Base-by-base conservation (phyloP, 2,888 invertebrate genomes). In the Teleogryllus oceanicus region DNA sequence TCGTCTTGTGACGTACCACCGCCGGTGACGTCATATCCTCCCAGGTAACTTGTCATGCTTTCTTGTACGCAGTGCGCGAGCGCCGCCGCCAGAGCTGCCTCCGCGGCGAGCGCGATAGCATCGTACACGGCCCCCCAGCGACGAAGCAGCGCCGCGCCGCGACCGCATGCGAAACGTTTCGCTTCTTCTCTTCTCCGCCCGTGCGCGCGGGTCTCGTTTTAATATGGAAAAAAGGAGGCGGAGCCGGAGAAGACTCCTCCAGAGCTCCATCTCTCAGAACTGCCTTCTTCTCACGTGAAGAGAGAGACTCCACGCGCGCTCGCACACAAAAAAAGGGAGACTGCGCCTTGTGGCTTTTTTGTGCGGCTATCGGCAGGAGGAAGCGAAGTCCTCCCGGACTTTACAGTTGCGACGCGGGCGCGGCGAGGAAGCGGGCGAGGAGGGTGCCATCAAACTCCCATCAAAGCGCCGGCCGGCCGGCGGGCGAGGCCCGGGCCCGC, bases 51-150 rank as follows among this genome's bases (percentile, higher is more conserved):
- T 62, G 62, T 13, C 62, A 62, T 62, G 62, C 62, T 62, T 62
- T 62, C 62, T 62, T 62, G 62, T 62, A 62, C 62, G 62, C 62
- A 16, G 62, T 62, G 62, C 62, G 62, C 62, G 62, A n/a, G 62
- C 62, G 16, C 62, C 62, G 62, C 62, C 62, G 62, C 62, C 5
- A 11, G 62, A 11, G n/a, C n/a, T 13, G 13, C 62, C 16, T 62
- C 13, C 4, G 13, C 62, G 62, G 13, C n/a, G 62, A n/a, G 62
- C 62, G 62, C 62, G 62, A 62, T 62, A 62, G 62, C 62, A 62
- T 62, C 62, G 62, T 18, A 62, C 62, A 62, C 16, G 16, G 62
- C 62, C n/a, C 62, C 37, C 16, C 62, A 18, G 62, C 62, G 16
- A 62, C 62, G n/a, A 8, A 62, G 62, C n/a, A n/a, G 62, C 13